phyloP scores from a whole-genome alignment of 2,888 invertebrate genomes.

The Anodontia alba region DNA sequence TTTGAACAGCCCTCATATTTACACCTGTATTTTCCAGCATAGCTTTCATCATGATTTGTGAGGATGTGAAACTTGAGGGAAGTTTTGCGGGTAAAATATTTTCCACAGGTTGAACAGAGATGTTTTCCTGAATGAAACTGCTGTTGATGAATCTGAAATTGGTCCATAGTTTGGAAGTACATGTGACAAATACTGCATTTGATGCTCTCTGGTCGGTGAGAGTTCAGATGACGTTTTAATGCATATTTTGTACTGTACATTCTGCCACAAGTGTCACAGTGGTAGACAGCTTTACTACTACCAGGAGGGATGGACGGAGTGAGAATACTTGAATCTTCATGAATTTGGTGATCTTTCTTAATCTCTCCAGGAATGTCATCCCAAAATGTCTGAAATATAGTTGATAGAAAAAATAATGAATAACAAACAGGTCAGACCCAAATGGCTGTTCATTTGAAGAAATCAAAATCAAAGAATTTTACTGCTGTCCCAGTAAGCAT shows the following conservation, averaged over 20 bases:
- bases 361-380: too few relatives aligned
- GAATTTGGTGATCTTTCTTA: background rate
- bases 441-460: too few relatives aligned
- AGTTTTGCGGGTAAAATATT: background rate
- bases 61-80: background rate
- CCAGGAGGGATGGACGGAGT: background rate
- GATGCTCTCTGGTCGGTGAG: background rate
- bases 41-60: background rate
- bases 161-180: background rate
- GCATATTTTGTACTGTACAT: conserved; percentile 2
- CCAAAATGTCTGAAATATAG: too few relatives aligned
- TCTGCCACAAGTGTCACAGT: background rate
- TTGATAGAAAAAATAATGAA: too few relatives aligned
- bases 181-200: conserved; percentile 2
- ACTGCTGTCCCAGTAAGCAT: too few relatives aligned
- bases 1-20: background rate
- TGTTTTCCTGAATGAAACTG: background rate
- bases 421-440: too few relatives aligned
- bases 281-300: background rate
- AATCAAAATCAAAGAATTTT: too few relatives aligned
- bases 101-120: background rate
- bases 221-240: background rate
- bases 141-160: background rate
- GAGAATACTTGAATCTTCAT: too few relatives aligned
- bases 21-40: background rate